Conservation (phyloP, 2,888 invertebrate genomes). For the Hydroisotoma schaefferi region DNA sequence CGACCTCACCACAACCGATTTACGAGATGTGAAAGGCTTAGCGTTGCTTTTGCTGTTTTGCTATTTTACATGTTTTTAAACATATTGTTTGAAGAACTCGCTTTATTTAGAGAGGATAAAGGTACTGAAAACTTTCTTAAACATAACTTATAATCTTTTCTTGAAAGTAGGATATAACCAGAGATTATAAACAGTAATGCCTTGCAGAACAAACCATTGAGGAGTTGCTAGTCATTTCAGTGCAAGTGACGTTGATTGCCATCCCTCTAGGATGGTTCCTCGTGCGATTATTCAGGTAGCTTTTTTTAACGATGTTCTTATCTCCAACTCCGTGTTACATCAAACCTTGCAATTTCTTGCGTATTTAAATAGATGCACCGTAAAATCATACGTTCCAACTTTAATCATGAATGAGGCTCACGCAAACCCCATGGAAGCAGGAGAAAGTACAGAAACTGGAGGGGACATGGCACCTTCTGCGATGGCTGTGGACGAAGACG, state of each 20-base stretch:
- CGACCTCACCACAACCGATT: conserved; percentile 50
- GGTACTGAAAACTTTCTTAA: conserved; percentile 13
- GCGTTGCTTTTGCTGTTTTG: conserved; percentile 50
- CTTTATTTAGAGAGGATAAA: conserved; percentile 26
- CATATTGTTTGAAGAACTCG: conserved; percentile 52
- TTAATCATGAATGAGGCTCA: no score
- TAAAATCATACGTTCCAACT: no score
- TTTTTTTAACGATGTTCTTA: background rate
- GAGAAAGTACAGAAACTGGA: no score
- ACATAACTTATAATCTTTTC: background rate
- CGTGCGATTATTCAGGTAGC: conserved; percentile 25
- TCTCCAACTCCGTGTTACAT: no score
- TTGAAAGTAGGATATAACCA: no score
- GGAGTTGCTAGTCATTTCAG: no score
- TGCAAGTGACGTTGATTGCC: conserved; percentile 19
- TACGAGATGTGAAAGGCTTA: conserved; percentile 50
- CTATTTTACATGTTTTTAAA: conserved; percentile 50
- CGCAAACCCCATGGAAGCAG: no score
- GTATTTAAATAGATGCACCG: no score
- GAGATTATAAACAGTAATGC: background rate
- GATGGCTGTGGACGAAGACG: no score
- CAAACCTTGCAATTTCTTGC: no score
- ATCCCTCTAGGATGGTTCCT: conserved; percentile 27
- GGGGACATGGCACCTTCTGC: no score
- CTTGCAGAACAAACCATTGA: no score